Conservation (phyloP, 2,797 vertebrate species). For the Chaunax sp. region DNA sequence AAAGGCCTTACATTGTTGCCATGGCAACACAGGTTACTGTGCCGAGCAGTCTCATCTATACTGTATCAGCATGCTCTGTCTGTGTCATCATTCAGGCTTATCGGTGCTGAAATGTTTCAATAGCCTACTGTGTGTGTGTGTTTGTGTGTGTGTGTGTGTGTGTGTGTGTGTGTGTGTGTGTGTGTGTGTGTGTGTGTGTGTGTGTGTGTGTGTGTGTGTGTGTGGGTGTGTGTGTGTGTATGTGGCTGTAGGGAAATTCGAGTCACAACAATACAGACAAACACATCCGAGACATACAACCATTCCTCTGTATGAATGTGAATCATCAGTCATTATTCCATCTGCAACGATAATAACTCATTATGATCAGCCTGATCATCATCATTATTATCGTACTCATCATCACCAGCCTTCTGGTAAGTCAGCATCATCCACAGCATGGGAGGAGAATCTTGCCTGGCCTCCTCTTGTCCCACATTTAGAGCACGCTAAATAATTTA, state of each 20-base stretch:
- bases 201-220: constrained; percentile 20
- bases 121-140: constrained; percentile 29
- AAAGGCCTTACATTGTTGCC: constrained; percentile 67
- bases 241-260: constrained; percentile 15
- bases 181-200: constrained; percentile 17
- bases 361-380: constrained; percentile 21
- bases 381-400: constrained; percentile 26
- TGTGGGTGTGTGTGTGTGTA: constrained; percentile 21
- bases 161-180: constrained; percentile 10
- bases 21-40: constrained; percentile 62
- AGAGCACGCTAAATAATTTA: constrained; percentile 70
- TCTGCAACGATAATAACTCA: constrained; percentile 35
- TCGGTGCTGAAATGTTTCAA: constrained; percentile 69
- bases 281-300: constrained; percentile 3
- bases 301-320: constrained; percentile 35
- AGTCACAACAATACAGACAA: constrained; percentile 22
- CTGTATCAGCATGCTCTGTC: constrained; percentile 65
- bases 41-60: constrained; percentile 68
- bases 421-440: constrained; percentile 59
- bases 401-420: constrained; percentile 49
- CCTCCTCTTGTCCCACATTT: constrained; percentile 71
- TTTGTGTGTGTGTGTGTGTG: constrained; percentile 14
- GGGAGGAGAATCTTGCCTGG: constrained; percentile 55
- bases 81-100: constrained; percentile 69
- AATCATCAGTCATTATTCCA: constrained; percentile 45